A percentile compares a stretch with the other conserved stretches of the same genome.
phyloP scores from a whole-genome alignment of 2,888 invertebrate genomes.

The Capitulum mitella region DNA sequence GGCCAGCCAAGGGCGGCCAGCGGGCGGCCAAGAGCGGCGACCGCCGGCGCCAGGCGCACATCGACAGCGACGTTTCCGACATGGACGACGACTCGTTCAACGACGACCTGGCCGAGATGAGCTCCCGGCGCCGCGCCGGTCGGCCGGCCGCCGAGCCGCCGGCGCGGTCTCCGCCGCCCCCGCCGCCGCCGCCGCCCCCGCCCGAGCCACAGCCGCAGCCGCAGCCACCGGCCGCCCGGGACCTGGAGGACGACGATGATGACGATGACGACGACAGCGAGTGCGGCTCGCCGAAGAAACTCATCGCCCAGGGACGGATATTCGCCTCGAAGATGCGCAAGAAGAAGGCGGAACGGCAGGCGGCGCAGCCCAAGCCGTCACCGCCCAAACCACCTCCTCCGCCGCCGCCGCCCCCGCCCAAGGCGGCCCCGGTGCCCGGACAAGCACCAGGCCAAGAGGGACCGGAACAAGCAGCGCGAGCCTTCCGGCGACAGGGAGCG shows the following conservation, averaged over 20 bases:
- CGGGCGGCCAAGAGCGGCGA: background rate
- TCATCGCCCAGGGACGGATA: background rate
- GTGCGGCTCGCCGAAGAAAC: background rate
- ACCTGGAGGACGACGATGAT: background rate
- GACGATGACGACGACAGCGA: background rate
- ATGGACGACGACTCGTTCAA: conserved; percentile 10
- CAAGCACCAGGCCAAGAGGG: background rate
- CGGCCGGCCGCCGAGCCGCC: background rate
- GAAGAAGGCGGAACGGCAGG: conserved; percentile 2
- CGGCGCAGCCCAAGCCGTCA: background rate
- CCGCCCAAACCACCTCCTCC: no score
- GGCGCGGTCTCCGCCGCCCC: background rate
- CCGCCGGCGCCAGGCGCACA: background rate
- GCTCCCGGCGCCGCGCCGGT: background rate
- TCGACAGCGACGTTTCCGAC: conserved; percentile 17
- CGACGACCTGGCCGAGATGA: conserved; percentile 23
- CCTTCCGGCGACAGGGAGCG: background rate
- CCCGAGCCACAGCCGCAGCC: background rate
- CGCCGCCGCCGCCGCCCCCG: background rate
- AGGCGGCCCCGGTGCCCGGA: background rate
- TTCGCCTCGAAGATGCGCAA: background rate
- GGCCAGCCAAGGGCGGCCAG: background rate
- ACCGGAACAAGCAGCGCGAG: background rate
- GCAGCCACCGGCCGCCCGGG: background rate
- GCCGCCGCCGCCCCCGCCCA: background rate